These are phyloP conservation scores for Echinops telfairi DNA, from an alignment of 2,113 vertebrate species.

Conservation along the genomic window DNA sequence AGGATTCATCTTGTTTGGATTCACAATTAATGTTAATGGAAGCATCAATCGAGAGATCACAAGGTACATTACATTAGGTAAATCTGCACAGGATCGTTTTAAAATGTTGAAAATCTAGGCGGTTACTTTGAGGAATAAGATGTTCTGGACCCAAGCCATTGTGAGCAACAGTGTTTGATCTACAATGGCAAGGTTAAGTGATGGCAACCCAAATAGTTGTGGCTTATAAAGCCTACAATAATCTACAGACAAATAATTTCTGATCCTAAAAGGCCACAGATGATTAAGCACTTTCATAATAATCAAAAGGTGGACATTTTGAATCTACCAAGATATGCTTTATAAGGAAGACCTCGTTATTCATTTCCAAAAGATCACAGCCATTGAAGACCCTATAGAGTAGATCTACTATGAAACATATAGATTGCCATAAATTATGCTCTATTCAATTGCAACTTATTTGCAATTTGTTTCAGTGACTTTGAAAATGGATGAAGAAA, in stretches of 20 bases:
- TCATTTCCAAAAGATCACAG: background rate
- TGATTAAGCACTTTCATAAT: too few relatives aligned
- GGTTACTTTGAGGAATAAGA: too few relatives aligned
- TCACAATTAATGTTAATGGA: too few relatives aligned
- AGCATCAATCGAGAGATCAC: too few relatives aligned
- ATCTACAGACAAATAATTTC: background rate
- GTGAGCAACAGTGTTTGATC: too few relatives aligned
- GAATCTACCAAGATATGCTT: background rate
- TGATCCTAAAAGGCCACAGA: too few relatives aligned
- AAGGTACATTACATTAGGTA: too few relatives aligned
- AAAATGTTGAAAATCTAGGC: too few relatives aligned
- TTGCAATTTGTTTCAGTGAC: background rate
- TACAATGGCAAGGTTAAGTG: too few relatives aligned
- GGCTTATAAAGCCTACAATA: background rate
- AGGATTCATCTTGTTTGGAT: too few relatives aligned
- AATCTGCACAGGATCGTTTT: too few relatives aligned
- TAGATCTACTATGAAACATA: background rate
- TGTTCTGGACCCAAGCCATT: too few relatives aligned
- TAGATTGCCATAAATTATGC: background rate
- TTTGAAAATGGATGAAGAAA: background rate
- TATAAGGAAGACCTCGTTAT: background rate
- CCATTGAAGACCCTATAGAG: background rate
- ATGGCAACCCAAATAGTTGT: background rate
- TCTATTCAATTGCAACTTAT: background rate
- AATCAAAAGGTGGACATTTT: background rate